Conservation (phyloP, 2,797 vertebrate genomes). For the Sparidentex hasta region DNA sequence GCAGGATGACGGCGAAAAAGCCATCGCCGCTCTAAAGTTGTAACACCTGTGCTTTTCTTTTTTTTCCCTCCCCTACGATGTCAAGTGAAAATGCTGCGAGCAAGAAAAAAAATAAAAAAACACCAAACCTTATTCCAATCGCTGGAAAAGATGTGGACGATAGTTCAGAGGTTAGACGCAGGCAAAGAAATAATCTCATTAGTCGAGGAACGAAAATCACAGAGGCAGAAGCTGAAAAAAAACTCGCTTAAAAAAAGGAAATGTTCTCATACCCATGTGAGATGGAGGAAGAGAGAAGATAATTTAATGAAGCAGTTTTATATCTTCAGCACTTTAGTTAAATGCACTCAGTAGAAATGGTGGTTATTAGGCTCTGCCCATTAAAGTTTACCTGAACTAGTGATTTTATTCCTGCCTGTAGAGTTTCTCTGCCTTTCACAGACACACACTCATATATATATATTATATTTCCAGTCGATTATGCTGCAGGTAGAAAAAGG, state of each 20-base stretch:
- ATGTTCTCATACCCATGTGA: conserved; percentile 19
- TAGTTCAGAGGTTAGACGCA: conserved; percentile 35
- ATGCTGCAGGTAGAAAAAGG: conserved; percentile 29
- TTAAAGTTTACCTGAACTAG: conserved; percentile 40
- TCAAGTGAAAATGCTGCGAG: conserved; percentile 11
- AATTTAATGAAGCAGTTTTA: conserved; percentile 34
- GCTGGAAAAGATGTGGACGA: conserved; percentile 24
- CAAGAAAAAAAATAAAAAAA: background rate
- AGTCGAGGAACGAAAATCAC: conserved; percentile 18
- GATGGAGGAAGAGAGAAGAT: conserved; percentile 27
- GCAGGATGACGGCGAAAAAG: background rate
- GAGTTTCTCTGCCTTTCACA: conserved; percentile 5
- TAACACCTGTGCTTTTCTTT: background rate
- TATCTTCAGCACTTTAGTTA: conserved; percentile 43
- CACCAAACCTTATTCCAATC: conserved; percentile 24
- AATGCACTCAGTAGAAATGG: conserved; percentile 43
- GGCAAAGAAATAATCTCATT: conserved; percentile 55
- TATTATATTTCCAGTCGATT: background rate
- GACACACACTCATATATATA: background rate
- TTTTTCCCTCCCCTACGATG: conserved; percentile 3
- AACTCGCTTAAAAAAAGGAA: background rate
- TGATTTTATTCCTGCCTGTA: conserved; percentile 1
- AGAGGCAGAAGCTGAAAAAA: conserved; percentile 30
- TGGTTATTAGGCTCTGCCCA: conserved; percentile 25
- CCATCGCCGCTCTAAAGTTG: too few relatives aligned